Conservation (phyloP, 2,797 vertebrate species). For the Acipenser oxyrinchus region DNA sequence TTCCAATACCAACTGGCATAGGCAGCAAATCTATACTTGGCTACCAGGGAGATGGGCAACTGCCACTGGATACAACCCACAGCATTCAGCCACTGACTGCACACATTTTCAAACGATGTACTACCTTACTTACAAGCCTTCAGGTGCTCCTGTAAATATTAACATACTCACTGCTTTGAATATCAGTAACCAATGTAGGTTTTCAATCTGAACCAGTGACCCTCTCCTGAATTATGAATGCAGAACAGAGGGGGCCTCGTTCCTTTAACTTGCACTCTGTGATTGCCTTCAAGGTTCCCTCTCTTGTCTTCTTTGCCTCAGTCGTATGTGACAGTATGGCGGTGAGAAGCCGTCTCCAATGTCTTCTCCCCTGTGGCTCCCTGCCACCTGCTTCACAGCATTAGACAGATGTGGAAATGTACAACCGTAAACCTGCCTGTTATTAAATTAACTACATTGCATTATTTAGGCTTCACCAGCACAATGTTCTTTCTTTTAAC, state of each 20-base stretch:
- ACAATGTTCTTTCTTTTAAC: conserved; percentile 27
- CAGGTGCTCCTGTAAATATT: no score
- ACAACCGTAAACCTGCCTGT: conserved; percentile 24
- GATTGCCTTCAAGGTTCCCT: conserved; percentile 43
- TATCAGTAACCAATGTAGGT: no score
- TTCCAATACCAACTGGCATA: neutral
- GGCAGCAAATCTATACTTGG: no score
- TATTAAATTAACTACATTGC: conserved; percentile 20
- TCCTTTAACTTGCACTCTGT: conserved; percentile 27
- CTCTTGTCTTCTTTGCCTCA: conserved; percentile 37
- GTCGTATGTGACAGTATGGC: conserved; percentile 30
- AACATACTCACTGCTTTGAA: no score
- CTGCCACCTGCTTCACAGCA: conserved; percentile 62
- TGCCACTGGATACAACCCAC: no score
- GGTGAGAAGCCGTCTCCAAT: conserved; percentile 28
- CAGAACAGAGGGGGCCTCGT: conserved; percentile 23
- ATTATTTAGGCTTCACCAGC: neutral
- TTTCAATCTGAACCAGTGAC: conserved; percentile 14
- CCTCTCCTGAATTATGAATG: conserved; percentile 36
- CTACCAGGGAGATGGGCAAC: conserved; percentile 16
- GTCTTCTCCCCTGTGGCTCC: conserved; percentile 44
- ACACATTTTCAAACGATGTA: no score
- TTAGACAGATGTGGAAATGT: conserved; percentile 61
- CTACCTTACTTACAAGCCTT: no score
- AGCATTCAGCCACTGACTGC: no score